Conservation (phyloP, 2,888 invertebrate genomes). For the Encarsia formosa region DNA sequence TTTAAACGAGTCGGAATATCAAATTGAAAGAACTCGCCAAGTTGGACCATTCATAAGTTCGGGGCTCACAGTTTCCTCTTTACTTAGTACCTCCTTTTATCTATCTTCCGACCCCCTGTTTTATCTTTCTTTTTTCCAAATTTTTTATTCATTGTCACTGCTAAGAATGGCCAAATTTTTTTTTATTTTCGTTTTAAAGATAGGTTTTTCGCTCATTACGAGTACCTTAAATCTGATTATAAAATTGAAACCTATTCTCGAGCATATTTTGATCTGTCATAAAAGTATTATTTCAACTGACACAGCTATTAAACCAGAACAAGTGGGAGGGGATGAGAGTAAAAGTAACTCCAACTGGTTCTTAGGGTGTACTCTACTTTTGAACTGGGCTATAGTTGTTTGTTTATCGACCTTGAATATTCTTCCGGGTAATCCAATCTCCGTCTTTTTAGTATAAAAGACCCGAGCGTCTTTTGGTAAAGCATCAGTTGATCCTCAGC, state of each 20-base stretch:
- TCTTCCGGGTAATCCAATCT: no score
- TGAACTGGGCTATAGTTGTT: no score
- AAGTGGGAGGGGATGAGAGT: no score
- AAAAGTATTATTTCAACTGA: no score
- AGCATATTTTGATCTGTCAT: no score
- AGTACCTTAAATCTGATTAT: no score
- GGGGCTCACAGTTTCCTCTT: constrained; percentile 17
- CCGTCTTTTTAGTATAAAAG: no score
- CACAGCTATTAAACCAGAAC: no score
- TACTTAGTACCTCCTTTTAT: constrained; percentile 24
- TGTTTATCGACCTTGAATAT: no score
- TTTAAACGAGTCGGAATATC: constrained; percentile 39
- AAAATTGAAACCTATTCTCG: no score
- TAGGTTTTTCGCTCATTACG: background rate
- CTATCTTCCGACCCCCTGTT: constrained; percentile 13
- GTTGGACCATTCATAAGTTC: constrained; percentile 24
- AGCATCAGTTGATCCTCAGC: constrained; percentile 12
- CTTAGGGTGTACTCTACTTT: no score
- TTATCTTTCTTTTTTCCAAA: background rate
- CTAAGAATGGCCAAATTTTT: constrained; percentile 8
- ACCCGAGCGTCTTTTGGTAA: background rate
- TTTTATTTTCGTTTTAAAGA: background rate
- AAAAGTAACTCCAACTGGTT: no score
- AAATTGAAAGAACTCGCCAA: constrained; percentile 35
- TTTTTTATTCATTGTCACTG: constrained; percentile 17